Evolutionary conservation across 2,888 invertebrate species (phyloP), one percentile per base, ranked within the genome.

Genomic region (Crossocerus cetratus): DNA sequence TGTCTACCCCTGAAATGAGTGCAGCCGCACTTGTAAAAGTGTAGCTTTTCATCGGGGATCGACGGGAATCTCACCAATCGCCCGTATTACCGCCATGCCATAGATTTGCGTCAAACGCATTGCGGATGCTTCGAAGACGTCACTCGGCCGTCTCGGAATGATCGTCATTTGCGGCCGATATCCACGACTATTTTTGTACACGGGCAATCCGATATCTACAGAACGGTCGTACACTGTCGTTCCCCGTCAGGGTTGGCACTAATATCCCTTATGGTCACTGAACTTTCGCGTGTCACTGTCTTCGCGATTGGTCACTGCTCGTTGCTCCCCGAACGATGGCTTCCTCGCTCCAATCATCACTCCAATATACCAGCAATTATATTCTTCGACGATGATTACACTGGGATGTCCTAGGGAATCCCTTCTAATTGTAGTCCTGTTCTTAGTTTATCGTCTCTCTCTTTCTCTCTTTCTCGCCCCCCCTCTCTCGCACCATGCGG

Each of bases 241-340:
- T 84, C 79, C 82, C 74, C 80, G 67, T 72, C 74, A 69, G 71
- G 80, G 67, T 86, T 86, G 88, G 87, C 90, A 89, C 88, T 88
- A 85, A 85, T 81, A 85, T 87, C 86, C 84, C 81, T 85, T 85
- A 86, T 89, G 87, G 87, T 88, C 90, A 90, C 90, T 89, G 87
- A 90, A 90, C 89, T 89, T 87, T 85, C 70, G 74, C 79, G 71
- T 77, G 72, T 80, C 85, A 86, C 86, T 83, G 78, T 75, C 80
- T 78, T 78, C 75, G 69, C 65, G 69, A 73, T 80, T 72, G 73
- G 76, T 83, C 86, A 84, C 87, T 85, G 63, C 59, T 74, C 69
- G 8, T 32, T 5, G 8, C 32, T 32, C 32, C 8, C 32, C n/a
- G n/a, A 14, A 16, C 11, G 20, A 14, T 14, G 8, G 21, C 14